A percentile compares a stretch with the other conserved stretches of the same genome.
Evolutionary conservation across 2,797 vertebrate species (phyloP).

Genomic region (Myoxocephalus aenaeus): DNA sequence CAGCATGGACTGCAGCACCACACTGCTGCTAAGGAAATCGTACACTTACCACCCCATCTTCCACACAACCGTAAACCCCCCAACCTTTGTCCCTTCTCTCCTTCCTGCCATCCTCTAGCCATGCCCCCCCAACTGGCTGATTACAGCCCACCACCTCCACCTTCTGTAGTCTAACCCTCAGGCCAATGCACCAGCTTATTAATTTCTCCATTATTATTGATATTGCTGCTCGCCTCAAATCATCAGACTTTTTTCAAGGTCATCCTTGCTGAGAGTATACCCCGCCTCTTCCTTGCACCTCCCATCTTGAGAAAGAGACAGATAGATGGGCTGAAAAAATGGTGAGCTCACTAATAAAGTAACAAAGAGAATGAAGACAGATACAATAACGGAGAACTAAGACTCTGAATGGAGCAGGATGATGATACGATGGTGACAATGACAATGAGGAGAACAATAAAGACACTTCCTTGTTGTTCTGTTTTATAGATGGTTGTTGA

Average conservation of each 20-base stretch:
- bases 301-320: conserved; percentile 58
- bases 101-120: conserved; percentile 47
- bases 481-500: conserved; percentile 27
- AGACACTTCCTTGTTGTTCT: conserved; percentile 9
- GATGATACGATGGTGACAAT: conserved; percentile 26
- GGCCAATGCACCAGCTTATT: conserved; percentile 79
- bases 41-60: conserved; percentile 75
- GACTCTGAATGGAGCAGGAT: conserved; percentile 1
- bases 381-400: conserved; percentile 9
- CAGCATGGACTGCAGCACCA: conserved; percentile 82
- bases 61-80: conserved; percentile 40
- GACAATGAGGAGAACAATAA: conserved; percentile 34
- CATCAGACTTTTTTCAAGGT: conserved; percentile 82
- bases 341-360: conserved; percentile 47
- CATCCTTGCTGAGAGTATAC: conserved; percentile 68
- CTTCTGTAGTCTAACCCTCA: conserved; percentile 69
- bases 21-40: conserved; percentile 83
- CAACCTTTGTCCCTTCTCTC: conserved; percentile 46
- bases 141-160: conserved; percentile 55
- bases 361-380: conserved; percentile 52
- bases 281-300: conserved; percentile 59
- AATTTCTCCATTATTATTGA: conserved; percentile 86
- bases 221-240: conserved; percentile 76
- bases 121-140: conserved; percentile 14
- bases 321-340: conserved; percentile 57